Conservation (phyloP, 2,113 vertebrate genomes). For the Oxyura jamaicensis region DNA sequence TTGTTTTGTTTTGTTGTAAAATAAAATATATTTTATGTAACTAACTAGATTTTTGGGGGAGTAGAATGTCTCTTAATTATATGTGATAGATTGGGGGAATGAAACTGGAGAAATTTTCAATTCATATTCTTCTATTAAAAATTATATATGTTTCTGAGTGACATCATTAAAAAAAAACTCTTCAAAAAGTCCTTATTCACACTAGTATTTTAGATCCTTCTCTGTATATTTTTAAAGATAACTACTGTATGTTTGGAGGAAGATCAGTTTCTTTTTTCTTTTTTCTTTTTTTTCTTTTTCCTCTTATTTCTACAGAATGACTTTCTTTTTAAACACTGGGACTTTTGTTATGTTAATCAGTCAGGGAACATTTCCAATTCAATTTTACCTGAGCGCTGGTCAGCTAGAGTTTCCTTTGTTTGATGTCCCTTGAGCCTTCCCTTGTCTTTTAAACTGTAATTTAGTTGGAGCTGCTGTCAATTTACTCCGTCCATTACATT, state of each 20-base stretch:
- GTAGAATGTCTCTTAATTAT: neutral
- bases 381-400: conserved; percentile 98
- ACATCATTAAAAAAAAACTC: neutral
- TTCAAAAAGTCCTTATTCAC: neutral
- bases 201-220: conserved; percentile 20
- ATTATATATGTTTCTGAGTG: neutral
- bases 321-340: conserved; percentile 91
- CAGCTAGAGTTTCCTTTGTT: conserved; percentile 92
- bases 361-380: conserved; percentile 97
- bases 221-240: conserved; percentile 54
- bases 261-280: conserved; percentile 85
- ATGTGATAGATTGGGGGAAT: neutral
- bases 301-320: conserved; percentile 88
- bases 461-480: conserved; percentile 86
- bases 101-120: neutral
- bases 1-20: no score
- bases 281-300: conserved; percentile 65
- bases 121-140: neutral
- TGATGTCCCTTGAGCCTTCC: conserved; percentile 86
- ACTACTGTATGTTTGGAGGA: conserved; percentile 54
- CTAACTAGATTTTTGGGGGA: neutral
- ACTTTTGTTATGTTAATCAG: conserved; percentile 99
- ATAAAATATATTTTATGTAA: neutral
- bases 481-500: conserved; percentile 88
- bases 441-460: conserved; percentile 93